Evolutionary conservation across 2,797 vertebrate species (phyloP), one percentile per base, ranked within the genome.

Genomic region (Rhinogobio ventralis): DNA sequence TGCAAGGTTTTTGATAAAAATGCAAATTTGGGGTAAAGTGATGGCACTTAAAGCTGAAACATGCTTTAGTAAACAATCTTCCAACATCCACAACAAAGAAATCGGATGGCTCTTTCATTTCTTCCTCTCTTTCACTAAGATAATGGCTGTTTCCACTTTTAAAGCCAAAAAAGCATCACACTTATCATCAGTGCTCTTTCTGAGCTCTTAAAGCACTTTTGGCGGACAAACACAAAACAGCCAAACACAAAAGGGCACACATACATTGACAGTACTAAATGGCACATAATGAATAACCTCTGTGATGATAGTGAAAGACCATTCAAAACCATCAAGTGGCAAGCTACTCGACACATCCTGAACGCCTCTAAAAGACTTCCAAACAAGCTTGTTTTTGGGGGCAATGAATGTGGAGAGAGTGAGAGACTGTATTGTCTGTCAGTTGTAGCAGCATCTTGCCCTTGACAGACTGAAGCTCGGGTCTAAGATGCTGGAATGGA

Each of bases 281-380:
- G 49, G 36, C n/a, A 75, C 77, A n/a, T 79, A 62, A 80, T 80
- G 46, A 80, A 68, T 80, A 53, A 80, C 46, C 30, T 68, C 78
- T 17, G 28, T 19, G 30, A 5, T 11, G 53, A 33, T 2, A 69
- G 64, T 69, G 46, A 53, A 80, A 28, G 64, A 80, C 64, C 64
- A 51, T 55, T 68, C 46, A 55, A 42, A 80, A 25, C 20, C 39
- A 46, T 46, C 28, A 62, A 46, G 53, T n/a, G 68, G 25, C 55
- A 28, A 60, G 49, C 53, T 17, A 33, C 74, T 77, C 39, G 2
- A 14, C 30, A 73, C 68, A 82, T 73, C 36, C 55, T 36, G 39
- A 33, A 62, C 28, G 60, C 19, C 80, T 72, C 30, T 72, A 2
- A 82, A 46, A 82, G 25, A 62, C 79, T 71, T 36, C 4, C 53